phyloP scores from a whole-genome alignment of 2,113 vertebrate genomes.

The Mormoops blainvillei region DNA sequence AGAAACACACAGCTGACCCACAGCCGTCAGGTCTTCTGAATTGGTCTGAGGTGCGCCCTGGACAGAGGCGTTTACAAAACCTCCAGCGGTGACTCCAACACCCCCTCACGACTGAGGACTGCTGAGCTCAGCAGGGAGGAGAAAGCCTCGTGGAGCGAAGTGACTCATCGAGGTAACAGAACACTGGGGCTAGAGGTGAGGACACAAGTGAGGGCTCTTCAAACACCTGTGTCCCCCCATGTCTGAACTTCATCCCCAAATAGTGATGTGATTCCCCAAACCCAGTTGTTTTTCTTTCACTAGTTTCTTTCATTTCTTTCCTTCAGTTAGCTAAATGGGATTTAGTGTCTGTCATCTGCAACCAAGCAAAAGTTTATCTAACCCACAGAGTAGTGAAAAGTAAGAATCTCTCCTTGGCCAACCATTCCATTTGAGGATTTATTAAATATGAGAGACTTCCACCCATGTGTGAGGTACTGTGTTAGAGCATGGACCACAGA shows the following conservation, averaged over 20 bases:
- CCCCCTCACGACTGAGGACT: rapidly evolving
- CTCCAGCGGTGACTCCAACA: neutral
- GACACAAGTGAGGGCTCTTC: no score
- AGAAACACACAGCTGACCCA: neutral
- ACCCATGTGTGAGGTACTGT: neutral
- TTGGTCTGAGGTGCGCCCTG: no score
- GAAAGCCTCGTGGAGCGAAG: neutral
- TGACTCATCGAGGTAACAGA: neutral
- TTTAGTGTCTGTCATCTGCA: neutral
- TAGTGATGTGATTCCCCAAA: neutral
- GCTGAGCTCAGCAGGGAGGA: neutral
- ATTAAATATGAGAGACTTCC: neutral
- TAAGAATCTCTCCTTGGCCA: neutral
- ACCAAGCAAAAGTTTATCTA: neutral
- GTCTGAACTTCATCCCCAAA: neutral
- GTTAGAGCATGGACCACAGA: neutral
- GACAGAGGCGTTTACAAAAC: neutral
- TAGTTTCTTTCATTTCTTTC: no score
- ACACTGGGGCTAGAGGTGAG: rapidly evolving
- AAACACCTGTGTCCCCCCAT: neutral
- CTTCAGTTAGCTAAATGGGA: no score
- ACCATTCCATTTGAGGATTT: neutral
- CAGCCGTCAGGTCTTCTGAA: neutral
- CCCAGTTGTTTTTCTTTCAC: neutral
- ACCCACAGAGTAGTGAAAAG: neutral